phyloP scores from a whole-genome alignment of 2,797 vertebrate species.

The Ctenosaura bakeri region DNA sequence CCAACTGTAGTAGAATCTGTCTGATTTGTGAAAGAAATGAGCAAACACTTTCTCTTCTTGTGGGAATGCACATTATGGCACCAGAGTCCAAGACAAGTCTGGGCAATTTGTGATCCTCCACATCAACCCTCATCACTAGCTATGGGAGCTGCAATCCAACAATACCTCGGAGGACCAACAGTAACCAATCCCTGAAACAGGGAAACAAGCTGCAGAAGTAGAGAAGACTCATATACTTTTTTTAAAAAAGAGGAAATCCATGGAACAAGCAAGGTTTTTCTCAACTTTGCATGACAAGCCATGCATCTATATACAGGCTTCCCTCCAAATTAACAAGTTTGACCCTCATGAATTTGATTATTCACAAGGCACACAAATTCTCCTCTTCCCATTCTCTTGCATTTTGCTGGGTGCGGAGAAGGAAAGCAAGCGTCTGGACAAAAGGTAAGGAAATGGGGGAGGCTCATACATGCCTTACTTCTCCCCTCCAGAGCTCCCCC shows the following conservation, averaged over 20 bases:
- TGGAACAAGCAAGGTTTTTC: not conserved
- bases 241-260: not conserved
- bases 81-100: slow-evolving; percentile 5
- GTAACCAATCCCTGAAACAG: not conserved
- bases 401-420: too few relatives aligned
- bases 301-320: too few relatives aligned
- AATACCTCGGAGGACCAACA: not conserved
- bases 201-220: not conserved
- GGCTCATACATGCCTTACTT: too few relatives aligned
- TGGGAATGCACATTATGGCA: slow-evolving; percentile 19
- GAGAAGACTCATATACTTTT: not conserved
- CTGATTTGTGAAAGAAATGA: slow-evolving; percentile 29
- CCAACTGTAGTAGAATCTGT: slow-evolving; percentile 19
- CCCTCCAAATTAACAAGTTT: too few relatives aligned
- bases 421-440: too few relatives aligned
- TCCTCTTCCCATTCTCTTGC: too few relatives aligned
- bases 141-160: not conserved
- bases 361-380: too few relatives aligned
- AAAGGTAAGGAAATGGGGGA: too few relatives aligned
- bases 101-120: not conserved
- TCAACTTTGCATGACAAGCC: not conserved
- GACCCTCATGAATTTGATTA: too few relatives aligned
- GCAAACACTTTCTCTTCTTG: slow-evolving; percentile 29
- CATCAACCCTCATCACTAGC: not conserved
- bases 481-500: too few relatives aligned